A percentile compares a stretch with the other conserved stretches of the same genome.
These are phyloP conservation scores for Gambusia holbrooki DNA, from an alignment of 2,113 vertebrate genomes.

Conservation along the genomic window DNA sequence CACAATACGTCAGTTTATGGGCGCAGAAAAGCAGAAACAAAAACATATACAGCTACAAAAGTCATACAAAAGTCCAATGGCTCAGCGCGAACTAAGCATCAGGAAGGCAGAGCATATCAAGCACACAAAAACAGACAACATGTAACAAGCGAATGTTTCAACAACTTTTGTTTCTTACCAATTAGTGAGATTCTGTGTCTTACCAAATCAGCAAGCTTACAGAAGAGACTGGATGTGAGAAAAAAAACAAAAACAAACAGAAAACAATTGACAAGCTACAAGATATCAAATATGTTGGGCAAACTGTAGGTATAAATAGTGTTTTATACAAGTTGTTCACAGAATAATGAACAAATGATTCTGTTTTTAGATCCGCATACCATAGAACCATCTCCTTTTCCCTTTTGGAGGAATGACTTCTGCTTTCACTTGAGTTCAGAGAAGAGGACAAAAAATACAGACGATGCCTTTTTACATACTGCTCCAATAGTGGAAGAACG, in stretches of 20 bases:
- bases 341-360: neutral
- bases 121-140: neutral
- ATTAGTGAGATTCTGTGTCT: constrained; percentile 73
- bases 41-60: neutral
- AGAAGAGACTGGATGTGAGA: constrained; percentile 76
- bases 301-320: neutral
- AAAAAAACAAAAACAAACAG: neutral
- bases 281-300: neutral
- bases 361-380: constrained; percentile 73
- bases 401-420: constrained; percentile 89
- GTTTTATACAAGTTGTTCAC: neutral
- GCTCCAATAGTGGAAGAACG: constrained; percentile 91
- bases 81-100: neutral
- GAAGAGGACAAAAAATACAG: constrained; percentile 89
- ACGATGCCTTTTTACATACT: constrained; percentile 91
- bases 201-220: constrained; percentile 73
- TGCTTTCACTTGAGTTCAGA: constrained; percentile 81
- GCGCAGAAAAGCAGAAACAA: neutral
- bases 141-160: neutral
- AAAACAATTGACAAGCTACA: constrained; percentile 6
- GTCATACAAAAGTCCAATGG: neutral
- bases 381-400: constrained; percentile 96
- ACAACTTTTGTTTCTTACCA: constrained; percentile 66
- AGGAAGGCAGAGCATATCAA: neutral
- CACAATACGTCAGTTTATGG: neutral